phyloP scores from a whole-genome alignment of 2,888 invertebrate species.

The Eumacrocentrus americanus region DNA sequence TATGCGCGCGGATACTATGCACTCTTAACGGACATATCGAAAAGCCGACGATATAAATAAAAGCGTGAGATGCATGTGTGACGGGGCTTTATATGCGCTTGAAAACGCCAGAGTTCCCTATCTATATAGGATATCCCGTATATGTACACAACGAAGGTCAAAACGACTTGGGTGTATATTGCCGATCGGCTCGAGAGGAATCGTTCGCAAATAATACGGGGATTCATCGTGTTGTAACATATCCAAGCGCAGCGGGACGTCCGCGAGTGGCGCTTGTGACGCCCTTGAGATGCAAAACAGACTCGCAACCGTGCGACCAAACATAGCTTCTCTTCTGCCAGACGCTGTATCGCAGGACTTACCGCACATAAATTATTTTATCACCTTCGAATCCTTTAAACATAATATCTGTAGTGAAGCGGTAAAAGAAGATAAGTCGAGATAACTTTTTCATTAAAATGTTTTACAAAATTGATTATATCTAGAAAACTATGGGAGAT shows the following conservation, averaged over 20 bases:
- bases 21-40: slow-evolving; percentile 5
- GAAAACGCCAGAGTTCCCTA: neutral
- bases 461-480: no score
- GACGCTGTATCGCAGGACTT: no score
- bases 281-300: neutral
- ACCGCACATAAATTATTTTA: no score
- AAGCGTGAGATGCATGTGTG: slow-evolving; percentile 3
- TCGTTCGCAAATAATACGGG: neutral
- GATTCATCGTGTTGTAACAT: slow-evolving; percentile 5
- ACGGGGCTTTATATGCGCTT: neutral
- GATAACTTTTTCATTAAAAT: no score
- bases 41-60: neutral
- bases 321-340: neutral
- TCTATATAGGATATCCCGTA: slow-evolving; percentile 3
- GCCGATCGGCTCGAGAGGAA: no score
- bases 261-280: neutral
- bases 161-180: no score
- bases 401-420: neutral
- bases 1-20: slow-evolving; percentile 1
- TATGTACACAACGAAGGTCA: slow-evolving; percentile 1
- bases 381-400: neutral
- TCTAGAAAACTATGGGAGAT: no score
- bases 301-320: neutral
- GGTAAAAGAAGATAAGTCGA: no score
- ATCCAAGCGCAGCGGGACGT: neutral